A percentile compares a stretch with the other conserved stretches of the same genome.
These are phyloP conservation scores for Piezodorus guildinii DNA, from an alignment of 1,140 invertebrate genomes.

Conservation along the genomic window DNA sequence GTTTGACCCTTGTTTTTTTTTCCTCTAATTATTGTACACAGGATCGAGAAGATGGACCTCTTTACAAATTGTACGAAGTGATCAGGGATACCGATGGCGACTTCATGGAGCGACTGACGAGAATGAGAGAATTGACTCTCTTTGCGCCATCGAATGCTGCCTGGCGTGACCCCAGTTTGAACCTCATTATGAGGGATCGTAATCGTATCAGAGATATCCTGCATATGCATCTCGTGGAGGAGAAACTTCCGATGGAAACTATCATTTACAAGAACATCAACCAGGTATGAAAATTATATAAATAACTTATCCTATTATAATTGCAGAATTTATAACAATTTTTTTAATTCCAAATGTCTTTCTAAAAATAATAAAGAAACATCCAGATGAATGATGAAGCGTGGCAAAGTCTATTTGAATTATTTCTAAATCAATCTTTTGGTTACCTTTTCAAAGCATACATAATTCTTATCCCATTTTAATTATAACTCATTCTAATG, in stretches of 20 bases:
- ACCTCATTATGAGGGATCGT: conserved; percentile 47
- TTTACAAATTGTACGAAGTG: conserved; percentile 67
- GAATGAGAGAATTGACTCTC: conserved; percentile 61
- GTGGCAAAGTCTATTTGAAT: too few species aligned
- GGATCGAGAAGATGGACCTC: conserved; percentile 68
- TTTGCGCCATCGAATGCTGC: conserved; percentile 84
- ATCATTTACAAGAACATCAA: conserved; percentile 56
- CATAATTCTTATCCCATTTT: too few species aligned
- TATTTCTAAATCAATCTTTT: too few species aligned
- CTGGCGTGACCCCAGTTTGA: conserved; percentile 52
- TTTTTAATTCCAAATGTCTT: too few species aligned
- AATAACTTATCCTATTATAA: too few species aligned
- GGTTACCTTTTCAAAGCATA: too few species aligned
- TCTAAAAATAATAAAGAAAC: too few species aligned
- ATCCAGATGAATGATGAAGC: too few species aligned
- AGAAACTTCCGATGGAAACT: conserved; percentile 58
- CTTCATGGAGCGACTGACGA: conserved; percentile 57
- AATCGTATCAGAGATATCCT: conserved; percentile 56
- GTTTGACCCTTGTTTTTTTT: conserved; percentile 8
- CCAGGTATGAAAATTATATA: conserved; percentile 41
- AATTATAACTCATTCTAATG: too few species aligned
- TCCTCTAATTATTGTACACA: conserved; percentile 24
- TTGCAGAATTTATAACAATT: too few species aligned
- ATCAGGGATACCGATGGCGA: conserved; percentile 61
- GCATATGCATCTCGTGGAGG: conserved; percentile 63